These are phyloP conservation scores for Entomobrya multifasciata DNA, from an alignment of 2,888 invertebrate species.

Conservation along the genomic window DNA sequence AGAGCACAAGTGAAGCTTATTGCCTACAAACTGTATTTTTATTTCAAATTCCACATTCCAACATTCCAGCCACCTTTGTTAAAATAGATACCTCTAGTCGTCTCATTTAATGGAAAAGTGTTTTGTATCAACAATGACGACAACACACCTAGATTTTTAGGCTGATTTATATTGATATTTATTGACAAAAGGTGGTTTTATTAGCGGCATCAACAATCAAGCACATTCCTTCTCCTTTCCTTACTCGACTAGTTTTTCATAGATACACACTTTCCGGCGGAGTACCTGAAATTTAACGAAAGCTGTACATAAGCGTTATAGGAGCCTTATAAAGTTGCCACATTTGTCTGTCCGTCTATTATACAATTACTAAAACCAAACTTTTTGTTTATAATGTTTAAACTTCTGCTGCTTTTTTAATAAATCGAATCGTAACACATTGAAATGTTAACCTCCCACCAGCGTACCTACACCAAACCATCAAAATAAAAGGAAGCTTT, in stretches of 20 bases:
- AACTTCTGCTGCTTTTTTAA: too few relatives aligned
- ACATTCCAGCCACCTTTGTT: slow-evolving; percentile 33
- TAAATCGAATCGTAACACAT: too few relatives aligned
- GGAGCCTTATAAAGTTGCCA: too few relatives aligned
- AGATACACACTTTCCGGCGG: too few relatives aligned
- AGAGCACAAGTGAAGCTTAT: slow-evolving; percentile 17
- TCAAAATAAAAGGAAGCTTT: neutral
- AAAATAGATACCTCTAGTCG: neutral
- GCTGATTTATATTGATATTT: slow-evolving; percentile 58
- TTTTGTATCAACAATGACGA: slow-evolving; percentile 8
- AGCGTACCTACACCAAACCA: too few relatives aligned
- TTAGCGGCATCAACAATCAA: neutral
- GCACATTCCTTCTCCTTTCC: slow-evolving; percentile 31
- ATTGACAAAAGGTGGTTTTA: slow-evolving; percentile 54
- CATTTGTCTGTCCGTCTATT: neutral
- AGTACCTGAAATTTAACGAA: too few relatives aligned
- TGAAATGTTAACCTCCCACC: slow-evolving; percentile 5
- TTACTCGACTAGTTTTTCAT: neutral
- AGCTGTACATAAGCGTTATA: too few relatives aligned
- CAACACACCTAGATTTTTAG: slow-evolving; percentile 12
- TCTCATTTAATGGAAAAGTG: slow-evolving; percentile 33
- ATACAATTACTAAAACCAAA: neutral
- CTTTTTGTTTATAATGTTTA: neutral
- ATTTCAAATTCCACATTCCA: slow-evolving; percentile 50
- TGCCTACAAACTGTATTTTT: slow-evolving; percentile 27